Evolutionary conservation across 2,888 invertebrate species (phyloP), one percentile per base, ranked within the genome.

Genomic region (Acronicta leporina): DNA sequence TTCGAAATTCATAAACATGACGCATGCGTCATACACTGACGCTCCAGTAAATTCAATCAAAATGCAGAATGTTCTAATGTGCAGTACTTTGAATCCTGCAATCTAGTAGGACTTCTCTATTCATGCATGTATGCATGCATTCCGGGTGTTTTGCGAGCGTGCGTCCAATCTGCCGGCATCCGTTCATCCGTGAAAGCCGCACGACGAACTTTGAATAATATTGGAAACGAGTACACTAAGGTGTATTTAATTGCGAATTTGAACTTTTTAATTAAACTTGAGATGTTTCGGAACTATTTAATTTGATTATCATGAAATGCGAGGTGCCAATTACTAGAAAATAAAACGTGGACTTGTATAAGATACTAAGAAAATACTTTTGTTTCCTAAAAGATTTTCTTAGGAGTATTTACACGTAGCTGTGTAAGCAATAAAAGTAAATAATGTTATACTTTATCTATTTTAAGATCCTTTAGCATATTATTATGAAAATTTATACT

Each of bases 21-120:
- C n/a, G n/a, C 48, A 41, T 44, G 16, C 53, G n/a, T 43, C 42
- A 8, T 57, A 68, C 45, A 61, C 40, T 47, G 41, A 35, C 57
- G 13, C 5, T 40, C 25, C 38, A 51, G 42, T 46, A 16, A 64
- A 69, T 70, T 65, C 59, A 75, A 73, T 75, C 68, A 68, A 64
- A 64, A 75, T 61, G 46, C 46, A 55, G 63, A 60, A 67, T 71
- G 54, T 61, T 63, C 57, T 59, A 71, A 75, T 53, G 43, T 55
- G 51, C 41, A 38, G 50, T 16, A 50, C 55, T 71, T 49, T 61
- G 63, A 64, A 73, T 57, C 62, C 59, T 52, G 27, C 63, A 64
- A 75, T 63, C 56, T 58, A 48, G 56, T 58, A 46, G 46, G 44
- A 42, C 16, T 49, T 52, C 58, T 51, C 44, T 43, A 49, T 60